Conservation (phyloP, 2,113 vertebrate genomes). For the Rattus norvegicus region DNA sequence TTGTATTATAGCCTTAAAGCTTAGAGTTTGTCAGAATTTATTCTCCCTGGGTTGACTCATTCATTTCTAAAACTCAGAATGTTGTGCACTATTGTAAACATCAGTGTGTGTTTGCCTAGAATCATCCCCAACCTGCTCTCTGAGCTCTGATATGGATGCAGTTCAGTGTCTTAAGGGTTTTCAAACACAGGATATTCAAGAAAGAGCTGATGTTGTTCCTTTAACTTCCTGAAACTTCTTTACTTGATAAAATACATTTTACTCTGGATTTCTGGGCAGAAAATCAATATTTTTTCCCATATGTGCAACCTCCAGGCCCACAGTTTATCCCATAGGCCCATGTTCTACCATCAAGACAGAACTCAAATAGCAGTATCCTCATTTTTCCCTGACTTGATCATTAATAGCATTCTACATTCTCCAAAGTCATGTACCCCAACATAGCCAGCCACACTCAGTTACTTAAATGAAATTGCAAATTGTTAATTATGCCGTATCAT, state of each 20-base stretch:
- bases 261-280: not conserved
- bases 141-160: not conserved
- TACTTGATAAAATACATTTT: not conserved
- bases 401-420: not conserved
- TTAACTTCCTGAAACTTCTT: not conserved
- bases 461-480: slow-evolving; percentile 26
- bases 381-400: not conserved
- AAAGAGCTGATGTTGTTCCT: not conserved
- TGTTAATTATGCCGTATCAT: not conserved
- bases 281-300: not conserved
- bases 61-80: not conserved
- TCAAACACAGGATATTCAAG: not conserved
- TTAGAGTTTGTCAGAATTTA: not conserved
- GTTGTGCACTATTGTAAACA: not conserved
- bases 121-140: not conserved
- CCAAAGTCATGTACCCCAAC: not conserved
- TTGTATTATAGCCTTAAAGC: not conserved
- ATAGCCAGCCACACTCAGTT: not conserved
- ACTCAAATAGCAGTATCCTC: not conserved
- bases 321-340: not conserved
- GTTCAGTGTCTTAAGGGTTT: not conserved
- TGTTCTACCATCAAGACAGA: not conserved
- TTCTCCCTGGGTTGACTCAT: not conserved
- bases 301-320: not conserved
- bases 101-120: rapidly evolving